Evolutionary conservation across 2,113 vertebrate genomes (phyloP).

Genomic region (Corydoras maculifer): DNA sequence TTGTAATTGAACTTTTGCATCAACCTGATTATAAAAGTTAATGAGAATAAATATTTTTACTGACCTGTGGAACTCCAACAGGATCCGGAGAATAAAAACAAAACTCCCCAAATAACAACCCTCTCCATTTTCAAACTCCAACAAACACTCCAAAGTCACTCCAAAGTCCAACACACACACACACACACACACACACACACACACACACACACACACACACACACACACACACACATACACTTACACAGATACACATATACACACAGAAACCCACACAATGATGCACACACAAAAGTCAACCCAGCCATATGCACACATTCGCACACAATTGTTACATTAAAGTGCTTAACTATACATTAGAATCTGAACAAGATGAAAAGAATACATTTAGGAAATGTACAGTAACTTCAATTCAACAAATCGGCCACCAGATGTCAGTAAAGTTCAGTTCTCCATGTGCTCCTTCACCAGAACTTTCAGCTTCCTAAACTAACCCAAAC

Average conservation of each 20-base stretch:
- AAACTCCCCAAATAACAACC: neutral
- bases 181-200: neutral
- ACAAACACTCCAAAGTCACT: conserved; percentile 25
- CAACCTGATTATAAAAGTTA: neutral
- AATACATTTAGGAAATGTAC: too few relatives aligned
- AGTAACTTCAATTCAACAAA: too few relatives aligned
- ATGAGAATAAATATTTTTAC: neutral
- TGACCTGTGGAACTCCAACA: neutral
- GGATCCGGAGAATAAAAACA: neutral
- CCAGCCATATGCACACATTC: neutral
- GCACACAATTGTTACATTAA: neutral
- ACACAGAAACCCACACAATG: neutral
- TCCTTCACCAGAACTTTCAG: too few relatives aligned
- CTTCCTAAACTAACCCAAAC: too few relatives aligned
- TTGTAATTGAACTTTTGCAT: too few relatives aligned
- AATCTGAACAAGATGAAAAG: too few relatives aligned
- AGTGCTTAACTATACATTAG: neutral
- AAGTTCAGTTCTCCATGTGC: too few relatives aligned
- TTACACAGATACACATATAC: neutral
- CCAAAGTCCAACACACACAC: conserved; percentile 15
- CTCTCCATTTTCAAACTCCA: conserved; percentile 4
- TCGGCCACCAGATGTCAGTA: too few relatives aligned
- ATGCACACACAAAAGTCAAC: neutral
- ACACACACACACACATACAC: neutral
- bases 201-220: conserved; percentile 5